phyloP scores from a whole-genome alignment of 2,797 vertebrate species.

The Macrochelys suwanniensis region DNA sequence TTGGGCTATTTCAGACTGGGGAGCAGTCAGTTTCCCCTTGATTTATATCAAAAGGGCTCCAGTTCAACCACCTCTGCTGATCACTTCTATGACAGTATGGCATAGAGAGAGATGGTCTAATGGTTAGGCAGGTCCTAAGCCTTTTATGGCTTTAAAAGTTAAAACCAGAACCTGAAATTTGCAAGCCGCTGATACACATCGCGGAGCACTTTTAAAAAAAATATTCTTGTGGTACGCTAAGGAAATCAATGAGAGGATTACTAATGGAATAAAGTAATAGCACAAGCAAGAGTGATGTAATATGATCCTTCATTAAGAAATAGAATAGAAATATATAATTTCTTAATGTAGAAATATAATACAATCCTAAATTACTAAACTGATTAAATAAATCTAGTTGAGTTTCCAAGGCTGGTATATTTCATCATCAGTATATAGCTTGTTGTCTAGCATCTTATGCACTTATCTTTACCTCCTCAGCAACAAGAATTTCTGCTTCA shows the following conservation, averaged over 20 bases:
- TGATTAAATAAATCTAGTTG: background rate
- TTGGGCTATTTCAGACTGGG: background rate
- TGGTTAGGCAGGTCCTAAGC: background rate
- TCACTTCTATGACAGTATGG: constrained; percentile 12
- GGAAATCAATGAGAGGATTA: background rate
- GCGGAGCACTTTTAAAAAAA: background rate
- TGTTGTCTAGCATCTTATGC: background rate
- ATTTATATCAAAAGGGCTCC: constrained; percentile 25
- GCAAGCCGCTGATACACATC: too few relatives aligned
- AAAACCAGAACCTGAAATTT: background rate
- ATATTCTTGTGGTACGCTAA: background rate
- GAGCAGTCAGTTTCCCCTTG: background rate
- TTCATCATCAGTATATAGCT: background rate
- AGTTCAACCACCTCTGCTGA: constrained; percentile 30
- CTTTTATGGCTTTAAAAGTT: background rate
- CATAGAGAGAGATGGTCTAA: background rate
- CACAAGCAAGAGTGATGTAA: background rate
- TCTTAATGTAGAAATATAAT: background rate
- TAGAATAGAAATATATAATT: background rate
- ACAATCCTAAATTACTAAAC: background rate
- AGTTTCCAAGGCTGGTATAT: background rate
- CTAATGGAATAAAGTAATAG: background rate
- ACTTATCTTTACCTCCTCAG: background rate
- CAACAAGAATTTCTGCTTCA: constrained; percentile 12
- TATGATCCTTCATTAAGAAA: background rate